phyloP scores from a whole-genome alignment of 2,797 vertebrate species.

The Hypotaenidia okinawae region DNA sequence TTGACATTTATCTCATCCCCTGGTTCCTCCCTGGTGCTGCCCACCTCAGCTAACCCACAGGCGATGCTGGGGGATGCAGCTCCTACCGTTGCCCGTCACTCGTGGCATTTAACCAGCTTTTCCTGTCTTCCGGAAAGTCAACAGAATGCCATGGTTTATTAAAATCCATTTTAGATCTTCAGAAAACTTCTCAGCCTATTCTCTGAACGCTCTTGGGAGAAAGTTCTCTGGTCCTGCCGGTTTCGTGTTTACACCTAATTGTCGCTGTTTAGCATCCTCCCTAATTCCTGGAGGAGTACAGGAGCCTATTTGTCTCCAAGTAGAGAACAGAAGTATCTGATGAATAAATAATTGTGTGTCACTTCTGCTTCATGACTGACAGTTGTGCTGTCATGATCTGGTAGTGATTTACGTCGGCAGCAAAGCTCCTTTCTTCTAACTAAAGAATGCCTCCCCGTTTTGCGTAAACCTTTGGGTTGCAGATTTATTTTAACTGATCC shows the following conservation, averaged over 20 bases:
- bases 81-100: background rate
- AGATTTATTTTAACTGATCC: background rate
- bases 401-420: background rate
- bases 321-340: background rate
- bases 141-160: background rate
- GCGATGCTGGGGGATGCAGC: background rate
- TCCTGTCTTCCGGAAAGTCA: background rate
- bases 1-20: background rate
- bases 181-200: background rate
- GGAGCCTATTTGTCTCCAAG: constrained; percentile 11
- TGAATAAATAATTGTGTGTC: constrained; percentile 40
- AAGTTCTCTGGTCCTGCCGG: background rate
- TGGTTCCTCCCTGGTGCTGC: background rate
- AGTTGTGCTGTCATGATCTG: background rate
- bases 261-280: background rate
- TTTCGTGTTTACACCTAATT: background rate
- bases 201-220: background rate
- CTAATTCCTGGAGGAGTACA: background rate
- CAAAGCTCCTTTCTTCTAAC: background rate
- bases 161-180: background rate
- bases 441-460: background rate
- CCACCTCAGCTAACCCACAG: background rate
- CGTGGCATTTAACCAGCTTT: background rate
- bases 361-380: background rate
- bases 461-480: background rate